Percentiles rank a stretch among this genome's conserved stretches.
These are phyloP conservation scores for Hanleya hanleyi DNA, from an alignment of 2,888 invertebrate genomes.

Conservation along the genomic window DNA sequence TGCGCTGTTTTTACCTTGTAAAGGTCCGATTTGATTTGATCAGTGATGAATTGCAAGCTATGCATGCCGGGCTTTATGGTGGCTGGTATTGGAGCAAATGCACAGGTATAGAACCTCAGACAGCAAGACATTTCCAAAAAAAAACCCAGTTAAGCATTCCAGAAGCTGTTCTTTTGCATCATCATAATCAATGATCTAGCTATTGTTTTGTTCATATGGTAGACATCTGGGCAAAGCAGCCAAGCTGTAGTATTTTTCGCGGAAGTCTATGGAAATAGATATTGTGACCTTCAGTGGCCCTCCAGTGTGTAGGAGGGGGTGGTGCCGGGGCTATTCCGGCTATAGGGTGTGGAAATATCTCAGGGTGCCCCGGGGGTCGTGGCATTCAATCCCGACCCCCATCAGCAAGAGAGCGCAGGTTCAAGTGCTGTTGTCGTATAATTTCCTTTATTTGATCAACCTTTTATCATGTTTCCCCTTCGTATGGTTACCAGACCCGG, in stretches of 20 bases:
- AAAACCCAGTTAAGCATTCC: too few species aligned
- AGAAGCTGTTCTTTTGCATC: too few species aligned
- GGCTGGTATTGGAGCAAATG: too few species aligned
- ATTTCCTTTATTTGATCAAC: neutral
- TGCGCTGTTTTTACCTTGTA: too few species aligned
- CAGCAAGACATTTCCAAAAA: too few species aligned
- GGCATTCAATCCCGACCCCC: neutral
- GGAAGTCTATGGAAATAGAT: neutral
- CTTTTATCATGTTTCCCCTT: neutral
- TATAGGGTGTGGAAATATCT: neutral
- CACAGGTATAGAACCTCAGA: too few species aligned
- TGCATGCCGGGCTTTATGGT: too few species aligned
- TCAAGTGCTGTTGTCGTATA: neutral
- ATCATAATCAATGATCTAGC: neutral
- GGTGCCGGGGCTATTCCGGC: neutral
- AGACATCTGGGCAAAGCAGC: neutral
- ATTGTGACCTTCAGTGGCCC: neutral
- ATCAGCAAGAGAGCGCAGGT: neutral
- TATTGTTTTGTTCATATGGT: slow-evolving; percentile 3
- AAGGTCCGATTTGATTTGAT: too few species aligned
- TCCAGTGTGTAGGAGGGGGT: neutral
- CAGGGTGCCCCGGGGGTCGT: neutral
- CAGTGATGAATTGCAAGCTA: too few species aligned
- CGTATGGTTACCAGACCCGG: neutral
- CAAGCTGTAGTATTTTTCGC: too few species aligned